A percentile compares a stretch with the other conserved stretches of the same genome.
Conservation (phyloP, 2,113 vertebrate genomes). For the Arizona elegans region DNA sequence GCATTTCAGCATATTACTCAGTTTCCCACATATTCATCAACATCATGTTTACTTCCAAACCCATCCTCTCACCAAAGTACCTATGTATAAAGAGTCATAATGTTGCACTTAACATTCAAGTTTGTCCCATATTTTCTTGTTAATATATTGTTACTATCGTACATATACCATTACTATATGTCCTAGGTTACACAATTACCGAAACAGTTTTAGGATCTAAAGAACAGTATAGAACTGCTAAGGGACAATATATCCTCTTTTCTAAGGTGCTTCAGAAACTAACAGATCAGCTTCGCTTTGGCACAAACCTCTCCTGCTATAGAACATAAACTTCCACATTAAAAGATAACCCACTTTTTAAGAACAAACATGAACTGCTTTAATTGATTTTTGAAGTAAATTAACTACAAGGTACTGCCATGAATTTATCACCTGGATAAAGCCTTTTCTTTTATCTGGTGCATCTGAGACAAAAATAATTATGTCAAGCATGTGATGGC, state of each 20-base stretch:
- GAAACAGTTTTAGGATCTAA: background rate
- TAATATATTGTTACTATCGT: background rate
- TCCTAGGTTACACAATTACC: background rate
- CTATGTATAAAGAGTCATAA: background rate
- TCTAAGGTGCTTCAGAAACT: background rate
- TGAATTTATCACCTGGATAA: background rate
- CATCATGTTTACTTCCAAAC: background rate
- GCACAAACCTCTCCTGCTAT: background rate
- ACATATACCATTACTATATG: background rate
- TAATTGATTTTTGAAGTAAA: constrained; percentile 3
- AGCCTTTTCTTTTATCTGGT: background rate
- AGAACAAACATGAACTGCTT: background rate
- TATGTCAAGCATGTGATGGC: accelerated
- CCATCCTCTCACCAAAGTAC: background rate
- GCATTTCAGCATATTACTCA: background rate
- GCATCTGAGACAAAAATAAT: background rate
- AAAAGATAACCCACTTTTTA: background rate
- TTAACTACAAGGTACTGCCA: background rate
- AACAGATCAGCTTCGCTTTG: background rate
- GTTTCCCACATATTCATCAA: background rate
- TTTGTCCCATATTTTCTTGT: background rate
- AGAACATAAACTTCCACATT: background rate
- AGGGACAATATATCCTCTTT: background rate
- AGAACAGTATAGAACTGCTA: background rate
- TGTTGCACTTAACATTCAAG: background rate